phyloP scores from a whole-genome alignment of 1,140 invertebrate genomes.

The Bombus sylvicola region DNA sequence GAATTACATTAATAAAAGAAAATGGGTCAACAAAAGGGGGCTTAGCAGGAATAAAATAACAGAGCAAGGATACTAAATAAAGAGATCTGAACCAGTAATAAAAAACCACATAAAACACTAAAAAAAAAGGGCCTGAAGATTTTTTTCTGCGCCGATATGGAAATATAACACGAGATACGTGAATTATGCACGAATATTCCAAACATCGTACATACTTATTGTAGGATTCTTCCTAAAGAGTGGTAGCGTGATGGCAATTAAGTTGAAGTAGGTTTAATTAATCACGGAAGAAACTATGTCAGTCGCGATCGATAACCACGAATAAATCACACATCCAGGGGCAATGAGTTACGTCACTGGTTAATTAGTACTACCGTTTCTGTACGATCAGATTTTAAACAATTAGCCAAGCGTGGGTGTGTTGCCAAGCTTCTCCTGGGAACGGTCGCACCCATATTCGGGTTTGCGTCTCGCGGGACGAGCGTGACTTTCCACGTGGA shows the following conservation, averaged over 20 bases:
- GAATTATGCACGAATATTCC: too few relatives aligned
- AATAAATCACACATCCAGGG: constrained; percentile 39
- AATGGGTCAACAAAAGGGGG: too few relatives aligned
- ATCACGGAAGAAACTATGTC: constrained; percentile 34
- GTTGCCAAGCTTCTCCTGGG: constrained; percentile 69
- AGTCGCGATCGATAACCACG: constrained; percentile 29
- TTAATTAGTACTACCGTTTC: constrained; percentile 49
- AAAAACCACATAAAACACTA: too few relatives aligned
- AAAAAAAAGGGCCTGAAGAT: too few relatives aligned
- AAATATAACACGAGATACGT: too few relatives aligned
- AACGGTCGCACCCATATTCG: constrained; percentile 76
- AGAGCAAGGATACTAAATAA: too few relatives aligned
- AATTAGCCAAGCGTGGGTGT: constrained; percentile 75
- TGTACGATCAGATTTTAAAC: constrained; percentile 80
- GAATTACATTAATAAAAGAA: too few relatives aligned
- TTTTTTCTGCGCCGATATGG: too few relatives aligned
- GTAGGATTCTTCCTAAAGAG: background rate
- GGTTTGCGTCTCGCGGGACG: constrained; percentile 73
- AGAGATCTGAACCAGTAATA: too few relatives aligned
- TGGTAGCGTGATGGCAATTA: background rate
- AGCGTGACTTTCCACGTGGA: constrained; percentile 78
- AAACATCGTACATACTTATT: background rate
- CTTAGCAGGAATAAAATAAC: too few relatives aligned
- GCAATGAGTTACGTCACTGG: constrained; percentile 31
- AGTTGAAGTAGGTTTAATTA: constrained; percentile 18